Evolutionary conservation across 2,888 invertebrate species (phyloP).

Genomic region (Ophion obscuratus): DNA sequence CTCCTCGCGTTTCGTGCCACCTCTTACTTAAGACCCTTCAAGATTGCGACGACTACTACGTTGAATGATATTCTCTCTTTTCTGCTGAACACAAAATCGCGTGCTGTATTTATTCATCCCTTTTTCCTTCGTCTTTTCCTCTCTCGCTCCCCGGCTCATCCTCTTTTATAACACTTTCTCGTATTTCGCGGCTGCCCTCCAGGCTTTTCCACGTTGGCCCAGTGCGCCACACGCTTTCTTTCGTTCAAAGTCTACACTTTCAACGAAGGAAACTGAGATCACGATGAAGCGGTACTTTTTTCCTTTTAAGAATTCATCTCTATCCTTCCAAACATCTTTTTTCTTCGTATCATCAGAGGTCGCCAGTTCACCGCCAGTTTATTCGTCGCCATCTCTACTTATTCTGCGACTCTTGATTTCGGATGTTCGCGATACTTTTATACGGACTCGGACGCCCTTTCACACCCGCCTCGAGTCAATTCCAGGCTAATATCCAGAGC

Average conservation of each 20-base stretch:
- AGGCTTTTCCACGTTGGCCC: constrained; percentile 44
- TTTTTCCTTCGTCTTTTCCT: background rate
- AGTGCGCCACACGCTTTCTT: background rate
- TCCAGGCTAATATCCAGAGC: constrained; percentile 72
- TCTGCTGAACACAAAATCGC: constrained; percentile 53
- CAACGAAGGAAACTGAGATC: constrained; percentile 26
- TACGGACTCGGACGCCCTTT: constrained; percentile 6
- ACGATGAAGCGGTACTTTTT: constrained; percentile 47
- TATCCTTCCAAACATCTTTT: constrained; percentile 35
- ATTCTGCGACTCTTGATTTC: too few relatives aligned
- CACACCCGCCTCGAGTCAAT: constrained; percentile 70
- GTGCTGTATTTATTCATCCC: constrained; percentile 50
- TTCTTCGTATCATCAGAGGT: constrained; percentile 29
- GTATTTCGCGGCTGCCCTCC: constrained; percentile 50
- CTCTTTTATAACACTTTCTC: constrained; percentile 43
- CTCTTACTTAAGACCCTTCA: constrained; percentile 56
- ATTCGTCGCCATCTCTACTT: constrained; percentile 28
- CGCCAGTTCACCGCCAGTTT: background rate
- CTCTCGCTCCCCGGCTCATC: constrained; percentile 9
- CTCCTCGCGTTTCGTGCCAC: constrained; percentile 44
- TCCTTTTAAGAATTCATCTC: constrained; percentile 57
- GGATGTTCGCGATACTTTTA: too few relatives aligned
- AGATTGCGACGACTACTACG: constrained; percentile 35
- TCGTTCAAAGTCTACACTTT: constrained; percentile 24
- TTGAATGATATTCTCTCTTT: constrained; percentile 31